These are phyloP conservation scores for Coenonympha glycerion DNA, from an alignment of 2,888 invertebrate species.

Conservation along the genomic window DNA sequence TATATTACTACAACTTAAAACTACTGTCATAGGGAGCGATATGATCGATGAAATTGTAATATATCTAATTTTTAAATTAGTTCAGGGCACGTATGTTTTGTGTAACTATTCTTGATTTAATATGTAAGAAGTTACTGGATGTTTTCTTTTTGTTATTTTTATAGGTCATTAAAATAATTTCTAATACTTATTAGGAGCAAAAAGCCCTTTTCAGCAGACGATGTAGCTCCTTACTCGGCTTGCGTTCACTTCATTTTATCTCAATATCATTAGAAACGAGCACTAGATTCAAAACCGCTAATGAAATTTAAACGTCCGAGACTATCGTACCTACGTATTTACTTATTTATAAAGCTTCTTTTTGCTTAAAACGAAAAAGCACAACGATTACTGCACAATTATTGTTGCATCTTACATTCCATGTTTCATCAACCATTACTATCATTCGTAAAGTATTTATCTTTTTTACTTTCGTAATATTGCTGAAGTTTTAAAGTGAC, in stretches of 20 bases:
- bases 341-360: slow-evolving; percentile 9
- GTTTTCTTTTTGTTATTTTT: slow-evolving; percentile 28
- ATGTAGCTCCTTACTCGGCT: not conserved
- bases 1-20: slow-evolving; percentile 23
- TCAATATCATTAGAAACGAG: not conserved
- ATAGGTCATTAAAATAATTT: slow-evolving; percentile 19
- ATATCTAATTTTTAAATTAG: slow-evolving; percentile 18
- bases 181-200: slow-evolving; percentile 8
- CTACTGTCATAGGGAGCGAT: slow-evolving; percentile 17
- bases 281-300: slow-evolving; percentile 3
- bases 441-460: too few relatives aligned
- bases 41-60: slow-evolving; percentile 28
- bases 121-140: slow-evolving; percentile 23
- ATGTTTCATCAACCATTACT: too few relatives aligned
- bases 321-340: slow-evolving; percentile 11
- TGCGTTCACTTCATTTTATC: not conserved
- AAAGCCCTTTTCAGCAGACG: slow-evolving; percentile 5
- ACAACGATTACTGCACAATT: slow-evolving; percentile 33
- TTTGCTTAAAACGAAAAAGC: slow-evolving; percentile 21
- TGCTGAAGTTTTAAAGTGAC: too few relatives aligned
- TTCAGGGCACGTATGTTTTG: slow-evolving; percentile 21
- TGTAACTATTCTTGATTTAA: slow-evolving; percentile 22
- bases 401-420: slow-evolving; percentile 34
- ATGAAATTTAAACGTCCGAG: slow-evolving; percentile 6
- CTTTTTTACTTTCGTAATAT: too few relatives aligned